Evolutionary conservation across 2,888 invertebrate genomes (phyloP), one percentile per base, ranked within the genome.

Genomic region (Acanthoscelides obtectus): DNA sequence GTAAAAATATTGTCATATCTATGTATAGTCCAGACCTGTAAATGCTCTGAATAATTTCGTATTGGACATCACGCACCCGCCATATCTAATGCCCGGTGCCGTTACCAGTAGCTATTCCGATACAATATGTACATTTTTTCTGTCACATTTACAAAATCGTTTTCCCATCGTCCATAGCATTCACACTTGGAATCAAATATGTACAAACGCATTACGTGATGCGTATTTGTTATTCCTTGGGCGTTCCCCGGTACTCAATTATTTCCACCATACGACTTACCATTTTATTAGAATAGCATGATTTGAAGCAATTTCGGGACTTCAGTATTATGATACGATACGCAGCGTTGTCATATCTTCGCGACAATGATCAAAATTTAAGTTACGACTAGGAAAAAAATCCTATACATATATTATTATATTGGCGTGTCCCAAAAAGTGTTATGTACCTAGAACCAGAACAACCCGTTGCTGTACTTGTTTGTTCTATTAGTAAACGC

Each of bases 231-330:
- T 80, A 81, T 82, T 81, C 81, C 73, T 69, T 75, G 80, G 78
- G 80, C 81, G 79, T 80, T 81, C 70, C 70, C 45, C 71, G 73
- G 73, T 75, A 80, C 79, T 81, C 79, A 73, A 79, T 79, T 81
- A 79, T 81, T 81, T 80, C 77, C 78, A 80, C 78, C 82, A 80
- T 80, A 81, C 82, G 81, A 79, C 81, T 79, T 78, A 76, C 75
- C 79, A 80, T 83, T 83, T 81, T 80, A 82, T 83, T 82, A 82
- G 81, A 82, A 77, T 83, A 79, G 82, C 83, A 83, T 83, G 84
- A 83, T 82, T 79, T 80, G 81, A 78, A 78, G 79, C 81, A 83
- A 83, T 84, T 83, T 77, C 71, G 74, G 70, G 74, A 72, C 73
- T 73, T 71, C 75, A 45, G 45, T 45, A 45, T 45, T 45, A 45